Conservation (phyloP, 2,888 invertebrate genomes). For the Prosopocoilus inquinatus region DNA sequence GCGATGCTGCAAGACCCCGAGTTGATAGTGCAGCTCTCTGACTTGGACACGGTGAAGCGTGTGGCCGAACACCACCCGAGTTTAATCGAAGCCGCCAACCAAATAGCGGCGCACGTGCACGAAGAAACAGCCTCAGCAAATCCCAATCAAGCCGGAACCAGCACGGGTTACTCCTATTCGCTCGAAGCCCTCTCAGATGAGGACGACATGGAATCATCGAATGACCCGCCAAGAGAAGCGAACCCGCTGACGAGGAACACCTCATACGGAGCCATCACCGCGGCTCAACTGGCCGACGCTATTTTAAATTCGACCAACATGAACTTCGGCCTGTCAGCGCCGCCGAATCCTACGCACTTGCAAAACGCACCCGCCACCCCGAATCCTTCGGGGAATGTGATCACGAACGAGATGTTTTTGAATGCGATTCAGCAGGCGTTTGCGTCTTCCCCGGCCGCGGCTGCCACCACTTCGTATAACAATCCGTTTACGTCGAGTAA, state of each 20-base stretch:
- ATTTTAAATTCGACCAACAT: slow-evolving; percentile 57
- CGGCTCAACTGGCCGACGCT: slow-evolving; percentile 73
- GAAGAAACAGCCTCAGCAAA: slow-evolving; percentile 56
- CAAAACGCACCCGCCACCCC: slow-evolving; percentile 28
- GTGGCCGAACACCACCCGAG: slow-evolving; percentile 69
- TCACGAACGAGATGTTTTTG: slow-evolving; percentile 77
- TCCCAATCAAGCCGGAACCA: slow-evolving; percentile 54
- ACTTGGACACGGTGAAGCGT: slow-evolving; percentile 65
- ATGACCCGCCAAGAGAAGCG: slow-evolving; percentile 45
- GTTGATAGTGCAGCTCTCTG: slow-evolving; percentile 68
- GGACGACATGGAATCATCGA: slow-evolving; percentile 53
- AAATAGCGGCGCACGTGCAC: slow-evolving; percentile 60
- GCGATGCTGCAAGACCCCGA: slow-evolving; percentile 77
- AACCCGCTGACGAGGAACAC: slow-evolving; percentile 42
- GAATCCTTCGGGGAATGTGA: slow-evolving; percentile 48
- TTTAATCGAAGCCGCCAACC: slow-evolving; percentile 66
- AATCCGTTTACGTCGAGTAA: neutral
- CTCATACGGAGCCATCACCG: slow-evolving; percentile 60
- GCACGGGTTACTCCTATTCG: slow-evolving; percentile 54
- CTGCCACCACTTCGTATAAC: slow-evolving; percentile 19
- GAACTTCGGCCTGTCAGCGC: slow-evolving; percentile 12
- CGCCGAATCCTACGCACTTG: slow-evolving; percentile 27
- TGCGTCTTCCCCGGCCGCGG: slow-evolving; percentile 33
- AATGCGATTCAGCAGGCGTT: slow-evolving; percentile 75
- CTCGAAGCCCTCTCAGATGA: slow-evolving; percentile 56